Base-by-base conservation (phyloP, 2,888 invertebrate genomes). In the Pristionchus arcanus region DNA sequence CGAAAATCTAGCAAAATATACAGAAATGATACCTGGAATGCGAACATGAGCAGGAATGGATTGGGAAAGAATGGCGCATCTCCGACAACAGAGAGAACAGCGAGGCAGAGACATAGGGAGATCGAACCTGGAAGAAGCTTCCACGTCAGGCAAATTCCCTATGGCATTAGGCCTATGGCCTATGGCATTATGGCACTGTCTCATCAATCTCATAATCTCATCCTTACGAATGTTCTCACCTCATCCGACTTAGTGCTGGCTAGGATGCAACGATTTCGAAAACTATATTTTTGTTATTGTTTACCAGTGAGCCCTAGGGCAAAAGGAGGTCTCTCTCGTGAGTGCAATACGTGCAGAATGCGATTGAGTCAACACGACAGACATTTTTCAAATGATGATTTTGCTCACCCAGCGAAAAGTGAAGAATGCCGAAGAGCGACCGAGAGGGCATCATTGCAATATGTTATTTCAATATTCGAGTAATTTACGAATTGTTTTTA, bases 21-120 rank as follows among this genome's bases (percentile, higher is more conserved):
- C n/a, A n/a, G n/a, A n/a, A n/a, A n/a, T n/a, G n/a, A 2, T 37
- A 88, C 88, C 77, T 88, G 88, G 74, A 88, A 88, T n/a, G 88
- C 88, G 55, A 88, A 88, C 15, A 88, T 21, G 53, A 77, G 53
- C 34, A 77, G 55, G 59, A 88, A 88, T 71, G 88, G 88, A 88
- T 88, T 88, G 77, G 88, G 88, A 55, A 74, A 88, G 88, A 55
- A 77, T n/a, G 77, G 88, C 9, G 88, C 49, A 53, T 88, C 88
- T 55, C 49, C 49, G 1, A 88, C n/a, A 9, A 88, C 88, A 0
- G 88, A 74, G 74, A 88, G 88, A 21, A 88, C 77, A 0, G 74
- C 71, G 34, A 88, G 88, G 77, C 88, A 88, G 74, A 71, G 19
- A 37, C 88, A 88, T 0, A 77, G 31, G 25, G 88, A 88, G 55